Evolutionary conservation across 2,888 invertebrate species (phyloP).

Genomic region (Mythimna albipuncta): DNA sequence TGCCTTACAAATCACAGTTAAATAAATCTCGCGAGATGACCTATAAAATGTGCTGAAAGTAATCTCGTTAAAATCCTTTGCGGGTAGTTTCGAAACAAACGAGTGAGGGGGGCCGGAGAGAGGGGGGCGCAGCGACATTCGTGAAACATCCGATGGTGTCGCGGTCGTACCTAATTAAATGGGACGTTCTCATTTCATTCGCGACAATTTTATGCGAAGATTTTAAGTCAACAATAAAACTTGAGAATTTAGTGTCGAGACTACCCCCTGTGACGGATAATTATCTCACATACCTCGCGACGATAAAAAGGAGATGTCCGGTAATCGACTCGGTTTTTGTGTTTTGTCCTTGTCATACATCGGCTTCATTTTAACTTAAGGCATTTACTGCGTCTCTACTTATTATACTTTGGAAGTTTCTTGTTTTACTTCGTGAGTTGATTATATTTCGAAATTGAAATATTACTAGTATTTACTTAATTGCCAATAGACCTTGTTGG

Average conservation of each 20-base stretch:
- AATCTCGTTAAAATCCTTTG: conserved; percentile 88
- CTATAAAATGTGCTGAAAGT: conserved; percentile 85
- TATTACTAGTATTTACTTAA: conserved; percentile 54
- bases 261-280: conserved; percentile 80
- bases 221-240: conserved; percentile 84
- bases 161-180: conserved; percentile 85
- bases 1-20: conserved; percentile 83
- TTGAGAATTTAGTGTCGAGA: conserved; percentile 78
- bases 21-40: conserved; percentile 86
- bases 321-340: conserved; percentile 27
- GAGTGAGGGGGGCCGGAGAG: conserved; percentile 54
- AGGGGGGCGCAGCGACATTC: conserved; percentile 54
- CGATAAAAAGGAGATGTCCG: conserved; percentile 65
- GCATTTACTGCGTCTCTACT: conserved; percentile 4
- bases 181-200: conserved; percentile 81
- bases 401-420: conserved; percentile 14
- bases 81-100: conserved; percentile 84
- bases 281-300: conserved; percentile 79
- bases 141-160: conserved; percentile 73
- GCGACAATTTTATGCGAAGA: conserved; percentile 85
- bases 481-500: conserved; percentile 43
- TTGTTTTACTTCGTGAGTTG: conserved; percentile 29
- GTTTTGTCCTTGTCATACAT: conserved; percentile 16
- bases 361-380: conserved; percentile 6
- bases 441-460: conserved; percentile 43